Conservation (phyloP, 1,140 invertebrate genomes). For the Sinonovacula constricta region DNA sequence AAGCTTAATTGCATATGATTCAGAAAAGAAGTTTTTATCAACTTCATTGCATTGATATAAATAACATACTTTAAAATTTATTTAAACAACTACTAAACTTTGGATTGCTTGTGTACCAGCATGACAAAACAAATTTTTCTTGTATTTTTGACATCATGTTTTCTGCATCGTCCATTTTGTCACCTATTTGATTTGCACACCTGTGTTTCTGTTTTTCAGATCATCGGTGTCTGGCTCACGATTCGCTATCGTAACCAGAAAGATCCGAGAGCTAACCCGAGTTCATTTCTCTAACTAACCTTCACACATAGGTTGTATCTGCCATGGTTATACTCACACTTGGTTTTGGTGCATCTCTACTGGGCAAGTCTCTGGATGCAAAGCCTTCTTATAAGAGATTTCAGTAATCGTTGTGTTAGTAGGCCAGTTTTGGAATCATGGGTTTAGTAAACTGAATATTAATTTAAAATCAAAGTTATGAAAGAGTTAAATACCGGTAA, state of each 20-base stretch:
- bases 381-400: neutral
- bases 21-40: too few species aligned
- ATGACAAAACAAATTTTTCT: too few species aligned
- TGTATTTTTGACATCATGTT: too few species aligned
- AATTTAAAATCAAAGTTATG: too few species aligned
- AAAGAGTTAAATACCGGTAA: too few species aligned
- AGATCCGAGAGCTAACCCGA: constrained; percentile 96
- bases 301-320: constrained; percentile 18
- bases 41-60: too few species aligned
- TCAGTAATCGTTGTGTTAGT: neutral
- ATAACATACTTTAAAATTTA: too few species aligned
- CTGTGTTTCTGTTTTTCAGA: constrained; percentile 87
- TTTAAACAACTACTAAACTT: too few species aligned
- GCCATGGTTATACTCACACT: neutral
- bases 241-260: constrained; percentile 98
- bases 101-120: too few species aligned
- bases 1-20: too few species aligned
- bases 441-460: neutral
- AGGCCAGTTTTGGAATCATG: neutral
- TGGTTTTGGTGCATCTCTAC: neutral
- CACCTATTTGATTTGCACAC: too few species aligned
- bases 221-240: constrained; percentile 97
- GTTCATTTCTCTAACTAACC: constrained; percentile 91
- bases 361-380: neutral
- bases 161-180: too few species aligned